Evolutionary conservation across 1,140 invertebrate genomes (phyloP).

Genomic region (Drosophila tsacasi): DNA sequence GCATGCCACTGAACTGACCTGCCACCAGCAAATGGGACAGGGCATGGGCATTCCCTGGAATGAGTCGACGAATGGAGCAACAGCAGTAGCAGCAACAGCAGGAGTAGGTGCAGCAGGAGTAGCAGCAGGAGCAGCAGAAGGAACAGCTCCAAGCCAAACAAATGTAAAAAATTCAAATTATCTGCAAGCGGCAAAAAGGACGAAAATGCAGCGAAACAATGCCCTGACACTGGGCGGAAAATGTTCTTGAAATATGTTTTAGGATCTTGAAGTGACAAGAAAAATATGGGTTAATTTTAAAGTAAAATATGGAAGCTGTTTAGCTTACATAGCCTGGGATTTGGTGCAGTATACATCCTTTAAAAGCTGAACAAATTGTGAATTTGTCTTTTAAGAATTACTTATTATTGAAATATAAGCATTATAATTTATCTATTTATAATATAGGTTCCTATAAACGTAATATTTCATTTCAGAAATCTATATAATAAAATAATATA

Average conservation of each 20-base stretch:
- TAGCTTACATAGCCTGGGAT: not conserved
- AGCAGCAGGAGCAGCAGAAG: slow-evolving; percentile 3
- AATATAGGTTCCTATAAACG: not conserved
- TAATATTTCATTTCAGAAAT: not conserved
- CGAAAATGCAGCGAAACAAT: slow-evolving; percentile 47
- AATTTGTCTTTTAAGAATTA: not conserved
- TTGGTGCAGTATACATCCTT: too few relatives aligned
- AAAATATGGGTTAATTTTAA: not conserved
- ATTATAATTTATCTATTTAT: too few relatives aligned
- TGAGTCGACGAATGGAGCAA: not conserved
- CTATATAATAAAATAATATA: not conserved
- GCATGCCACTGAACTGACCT: slow-evolving; percentile 71
- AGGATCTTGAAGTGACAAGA: not conserved
- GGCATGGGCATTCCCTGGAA: slow-evolving; percentile 8
- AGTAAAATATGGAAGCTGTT: not conserved
- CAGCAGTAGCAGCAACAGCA: not conserved
- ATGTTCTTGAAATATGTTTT: not conserved
- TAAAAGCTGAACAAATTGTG: not conserved
- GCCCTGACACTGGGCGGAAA: slow-evolving; percentile 2
- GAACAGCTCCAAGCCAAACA: slow-evolving; percentile 68
- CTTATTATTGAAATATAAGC: too few relatives aligned
- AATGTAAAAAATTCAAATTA: slow-evolving; percentile 82
- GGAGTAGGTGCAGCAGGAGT: not conserved
- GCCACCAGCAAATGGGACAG: slow-evolving; percentile 28
- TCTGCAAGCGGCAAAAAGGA: slow-evolving; percentile 60